A percentile compares a stretch with the other conserved stretches of the same genome.
Evolutionary conservation across 1,140 invertebrate species (phyloP).

Genomic region (Dryas iulia): DNA sequence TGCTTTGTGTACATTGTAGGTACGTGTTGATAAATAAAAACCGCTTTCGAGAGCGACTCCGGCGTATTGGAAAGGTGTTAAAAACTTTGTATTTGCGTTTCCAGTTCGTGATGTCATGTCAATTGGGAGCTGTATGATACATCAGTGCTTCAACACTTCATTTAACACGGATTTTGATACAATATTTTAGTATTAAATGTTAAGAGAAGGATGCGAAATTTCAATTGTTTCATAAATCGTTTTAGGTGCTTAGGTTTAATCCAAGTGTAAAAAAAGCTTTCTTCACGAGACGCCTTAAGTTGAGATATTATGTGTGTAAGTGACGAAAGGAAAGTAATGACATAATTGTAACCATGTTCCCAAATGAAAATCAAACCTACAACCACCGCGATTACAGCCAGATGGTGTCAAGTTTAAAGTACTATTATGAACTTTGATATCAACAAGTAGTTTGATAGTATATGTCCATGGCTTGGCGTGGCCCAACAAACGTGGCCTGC

Average conservation of each 20-base stretch:
- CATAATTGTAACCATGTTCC: too few species aligned
- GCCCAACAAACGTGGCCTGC: too few species aligned
- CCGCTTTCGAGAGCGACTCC: constrained; percentile 18
- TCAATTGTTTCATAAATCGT: too few species aligned
- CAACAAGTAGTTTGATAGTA: background rate
- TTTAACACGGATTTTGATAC: background rate
- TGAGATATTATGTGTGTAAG: too few species aligned
- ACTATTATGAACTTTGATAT: background rate
- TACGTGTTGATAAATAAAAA: constrained; percentile 23
- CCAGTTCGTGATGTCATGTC: constrained; percentile 26
- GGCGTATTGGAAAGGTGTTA: constrained; percentile 42
- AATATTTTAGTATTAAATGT: background rate
- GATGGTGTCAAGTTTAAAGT: background rate
- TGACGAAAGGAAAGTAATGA: too few species aligned
- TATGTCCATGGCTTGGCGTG: background rate
- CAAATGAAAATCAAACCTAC: too few species aligned
- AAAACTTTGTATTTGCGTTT: constrained; percentile 36
- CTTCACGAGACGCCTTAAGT: too few species aligned
- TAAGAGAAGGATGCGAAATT: too few species aligned
- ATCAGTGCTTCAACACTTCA: background rate
- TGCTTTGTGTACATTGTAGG: background rate
- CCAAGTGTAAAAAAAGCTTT: too few species aligned
- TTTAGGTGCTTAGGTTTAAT: too few species aligned
- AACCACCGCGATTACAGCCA: too few species aligned
- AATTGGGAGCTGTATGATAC: background rate